A percentile compares a stretch with the other conserved stretches of the same genome.
These are phyloP conservation scores for Heliopora coerulea DNA, from an alignment of 92 coral and sea anemone species.

Conservation along the genomic window DNA sequence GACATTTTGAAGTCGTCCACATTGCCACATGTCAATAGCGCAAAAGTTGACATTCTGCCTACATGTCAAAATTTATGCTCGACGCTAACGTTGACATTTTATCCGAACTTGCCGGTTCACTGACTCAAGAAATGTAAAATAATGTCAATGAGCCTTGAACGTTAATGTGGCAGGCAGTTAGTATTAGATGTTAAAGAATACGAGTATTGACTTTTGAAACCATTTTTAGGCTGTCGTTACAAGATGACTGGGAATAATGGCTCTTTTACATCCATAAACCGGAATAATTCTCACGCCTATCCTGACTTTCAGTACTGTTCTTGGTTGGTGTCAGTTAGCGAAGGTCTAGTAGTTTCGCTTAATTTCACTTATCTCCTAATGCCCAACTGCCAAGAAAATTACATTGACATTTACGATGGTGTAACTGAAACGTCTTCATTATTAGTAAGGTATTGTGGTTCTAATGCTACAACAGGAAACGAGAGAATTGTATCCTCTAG, in stretches of 20 bases:
- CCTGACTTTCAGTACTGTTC: slow-evolving; percentile 16
- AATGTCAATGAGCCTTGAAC: too few species aligned
- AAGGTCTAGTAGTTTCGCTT: not conserved
- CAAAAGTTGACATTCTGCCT: too few species aligned
- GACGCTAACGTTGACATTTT: too few species aligned
- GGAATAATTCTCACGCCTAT: not conserved
- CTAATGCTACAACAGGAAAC: slow-evolving; percentile 19
- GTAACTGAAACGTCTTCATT: slow-evolving; percentile 12
- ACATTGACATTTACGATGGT: slow-evolving; percentile 13
- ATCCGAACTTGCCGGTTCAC: too few species aligned
- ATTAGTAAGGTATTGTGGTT: slow-evolving; percentile 19
- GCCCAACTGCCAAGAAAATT: slow-evolving; percentile 3
- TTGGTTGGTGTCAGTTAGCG: slow-evolving; percentile 22
- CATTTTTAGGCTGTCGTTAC: slow-evolving; percentile 21
- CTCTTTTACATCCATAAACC: slow-evolving; percentile 16
- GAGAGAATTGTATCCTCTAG: not conserved
- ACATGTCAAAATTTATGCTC: too few species aligned
- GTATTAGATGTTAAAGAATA: too few species aligned
- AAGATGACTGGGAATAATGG: slow-evolving; percentile 2
- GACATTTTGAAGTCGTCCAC: too few species aligned
- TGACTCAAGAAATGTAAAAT: too few species aligned
- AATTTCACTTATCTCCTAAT: not conserved
- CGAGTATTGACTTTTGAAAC: too few species aligned
- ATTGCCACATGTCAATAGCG: too few species aligned
- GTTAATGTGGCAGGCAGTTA: too few species aligned